Conservation (phyloP, 64 coral and sea anemone species). For the Pachyseris speciosa region DNA sequence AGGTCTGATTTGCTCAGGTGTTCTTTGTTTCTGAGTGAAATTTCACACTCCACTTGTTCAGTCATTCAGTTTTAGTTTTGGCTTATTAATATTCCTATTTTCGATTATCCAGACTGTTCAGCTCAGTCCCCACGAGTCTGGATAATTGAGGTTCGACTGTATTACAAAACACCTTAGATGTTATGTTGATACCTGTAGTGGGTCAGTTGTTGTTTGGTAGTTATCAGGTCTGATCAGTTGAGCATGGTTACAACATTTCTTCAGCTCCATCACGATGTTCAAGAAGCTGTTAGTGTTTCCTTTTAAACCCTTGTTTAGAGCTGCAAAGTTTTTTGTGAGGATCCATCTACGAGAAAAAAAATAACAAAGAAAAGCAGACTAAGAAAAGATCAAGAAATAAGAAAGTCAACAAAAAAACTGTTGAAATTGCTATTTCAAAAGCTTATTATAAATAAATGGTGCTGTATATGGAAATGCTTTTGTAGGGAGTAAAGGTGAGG, state of each 20-base stretch:
- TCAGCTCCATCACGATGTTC: constrained; percentile 99
- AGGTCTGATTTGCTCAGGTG: too few relatives aligned
- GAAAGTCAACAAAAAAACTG: background rate
- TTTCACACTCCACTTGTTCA: too few relatives aligned
- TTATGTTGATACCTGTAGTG: constrained; percentile 68
- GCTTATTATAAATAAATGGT: too few relatives aligned
- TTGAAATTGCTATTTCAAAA: too few relatives aligned
- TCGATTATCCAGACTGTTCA: too few relatives aligned
- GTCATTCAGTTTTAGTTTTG: too few relatives aligned
- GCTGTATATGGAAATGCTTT: too few relatives aligned
- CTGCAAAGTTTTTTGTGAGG: constrained; percentile 94
- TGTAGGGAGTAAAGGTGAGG: too few relatives aligned
- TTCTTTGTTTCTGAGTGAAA: too few relatives aligned
- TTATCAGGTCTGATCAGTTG: constrained; percentile 89
- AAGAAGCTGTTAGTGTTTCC: constrained; percentile 94
- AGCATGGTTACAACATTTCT: constrained; percentile 96
- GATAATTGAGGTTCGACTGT: too few relatives aligned
- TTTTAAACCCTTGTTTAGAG: constrained; percentile 97
- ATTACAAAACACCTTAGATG: background rate
- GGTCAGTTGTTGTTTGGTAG: constrained; percentile 48
- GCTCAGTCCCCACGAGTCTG: too few relatives aligned
- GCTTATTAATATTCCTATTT: too few relatives aligned
- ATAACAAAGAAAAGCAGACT: background rate
- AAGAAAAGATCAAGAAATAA: background rate
- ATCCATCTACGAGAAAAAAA: constrained; percentile 79